Base-by-base conservation (phyloP, 2,113 vertebrate genomes). In the Alaudala cheleensis region DNA sequence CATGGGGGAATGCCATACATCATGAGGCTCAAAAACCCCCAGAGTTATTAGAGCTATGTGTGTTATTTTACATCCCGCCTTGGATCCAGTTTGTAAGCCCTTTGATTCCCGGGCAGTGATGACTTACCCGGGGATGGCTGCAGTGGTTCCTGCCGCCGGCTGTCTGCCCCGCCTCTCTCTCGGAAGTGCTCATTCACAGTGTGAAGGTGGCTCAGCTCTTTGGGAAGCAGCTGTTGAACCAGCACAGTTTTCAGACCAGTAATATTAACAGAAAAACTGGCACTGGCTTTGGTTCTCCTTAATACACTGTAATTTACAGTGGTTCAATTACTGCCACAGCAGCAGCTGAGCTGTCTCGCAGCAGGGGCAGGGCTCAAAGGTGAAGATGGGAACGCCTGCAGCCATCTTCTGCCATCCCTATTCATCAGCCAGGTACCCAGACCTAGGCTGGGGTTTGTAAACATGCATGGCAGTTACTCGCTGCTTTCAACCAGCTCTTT, bases 1-100 rank as follows among this genome's bases (percentile, higher is more conserved):
- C 95, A 86, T 18, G 7, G 90, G 86, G 86, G 90, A 96, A 96
- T 64, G 88, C 90, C 93, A 86, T 93, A 86, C 64, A 81, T 86
- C 90, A 90, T 95, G 85, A 96, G 90, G 88, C 77, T 90, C 42
- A 74, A 62, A 94, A 90, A 86, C 47, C 3, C 61, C 78, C 82
- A 57, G 49, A 88, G 80, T 86, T 96, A 94, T 96, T 97, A 95
- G 69, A 92, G 88, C 61, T 92, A 86, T 90, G 92, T 90, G 85
- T 83, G 95, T 88, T 93, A 95, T 92, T 91, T 93, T 86, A 83
- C 93, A 81, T 96, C 80, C 86, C 0, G 12, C 66, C 82, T 95
- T 11, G 2, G 67, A 96, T 96, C 64, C 90, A 94, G 85, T 94
- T 88, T 90, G 60, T 66, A 83, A 90, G 76, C 60, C 47, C 76